Conservation (phyloP, 53 echinoderm and acorn worm genomes). For the Paracentrotus lividus region DNA sequence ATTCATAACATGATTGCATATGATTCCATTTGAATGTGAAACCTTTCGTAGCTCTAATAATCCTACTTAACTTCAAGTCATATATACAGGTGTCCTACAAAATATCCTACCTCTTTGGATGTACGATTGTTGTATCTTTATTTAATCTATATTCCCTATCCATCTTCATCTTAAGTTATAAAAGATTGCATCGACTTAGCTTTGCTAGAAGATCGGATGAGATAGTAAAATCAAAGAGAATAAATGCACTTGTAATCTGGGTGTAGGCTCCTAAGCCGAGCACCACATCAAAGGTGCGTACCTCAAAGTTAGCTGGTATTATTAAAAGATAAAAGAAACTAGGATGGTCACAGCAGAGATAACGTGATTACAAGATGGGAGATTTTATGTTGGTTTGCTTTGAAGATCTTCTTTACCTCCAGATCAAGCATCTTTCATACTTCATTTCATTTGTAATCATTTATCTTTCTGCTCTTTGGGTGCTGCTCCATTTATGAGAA, state of each 20-base stretch:
- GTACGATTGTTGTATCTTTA: neutral
- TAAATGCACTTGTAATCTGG: neutral
- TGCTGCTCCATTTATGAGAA: too few species aligned
- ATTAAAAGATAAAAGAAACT: neutral
- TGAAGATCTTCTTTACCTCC: neutral
- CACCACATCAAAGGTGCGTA: conserved; percentile 28
- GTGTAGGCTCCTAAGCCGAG: neutral
- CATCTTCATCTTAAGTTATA: neutral
- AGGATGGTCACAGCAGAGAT: neutral
- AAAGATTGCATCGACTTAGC: neutral
- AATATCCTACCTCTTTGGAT: neutral
- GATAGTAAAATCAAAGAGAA: neutral
- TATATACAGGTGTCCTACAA: neutral
- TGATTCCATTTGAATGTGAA: neutral
- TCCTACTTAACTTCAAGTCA: neutral
- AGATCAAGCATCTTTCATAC: too few species aligned
- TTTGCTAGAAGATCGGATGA: neutral
- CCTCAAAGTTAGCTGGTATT: neutral
- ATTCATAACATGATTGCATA: neutral
- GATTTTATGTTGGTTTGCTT: conserved; percentile 24
- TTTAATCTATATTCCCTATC: neutral
- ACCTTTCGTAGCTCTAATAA: neutral
- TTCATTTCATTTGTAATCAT: too few species aligned
- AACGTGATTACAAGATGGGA: conserved; percentile 19
- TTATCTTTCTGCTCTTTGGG: too few species aligned